Evolutionary conservation across 1,140 invertebrate species (phyloP), one percentile per base, ranked within the genome.

Genomic region (Apis florea): DNA sequence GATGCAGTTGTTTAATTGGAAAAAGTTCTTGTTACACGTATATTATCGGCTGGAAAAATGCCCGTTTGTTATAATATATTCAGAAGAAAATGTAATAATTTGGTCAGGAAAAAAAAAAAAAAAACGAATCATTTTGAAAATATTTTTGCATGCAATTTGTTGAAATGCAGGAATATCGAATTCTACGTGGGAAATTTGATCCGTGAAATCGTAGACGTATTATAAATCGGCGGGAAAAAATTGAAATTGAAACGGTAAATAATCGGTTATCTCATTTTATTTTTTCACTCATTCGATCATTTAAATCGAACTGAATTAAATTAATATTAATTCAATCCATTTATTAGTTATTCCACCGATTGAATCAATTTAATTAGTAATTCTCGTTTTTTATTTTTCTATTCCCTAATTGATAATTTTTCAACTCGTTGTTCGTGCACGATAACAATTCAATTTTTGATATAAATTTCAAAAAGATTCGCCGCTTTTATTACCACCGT

Each of bases 1-100:
- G 47, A 68, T 68, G 64, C 31, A 47, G 40, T 31, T 47, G 47
- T 49, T 68, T 68, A 17, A 68, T 51, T 49, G 47, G 66, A 68
- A 68, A 68, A 24, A n/a, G n/a, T 49, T 67, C 19, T n/a, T 9
- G 12, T 24, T 24, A 21, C 9, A 24, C 21, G 19, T 10, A 10
- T 21, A 49, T 68, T 51, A 24, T 21, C 40, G 47, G 12, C 21
- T 51, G 6, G 47, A 51, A 49, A 67, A 49, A 67, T 24, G 11
- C n/a, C 12, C 3, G 31, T 49, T 13, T 2, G 40, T 49, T 49
- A n/a, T n/a, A 40, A 1, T 9, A 17, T 49, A n/a, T 67, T 15
- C 40, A 19, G 19, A 19, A 40, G 19, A 21, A 21, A 1, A 19
- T 19, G 19, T 11, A n/a, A 59, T 1, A 24, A 11, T 24, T 2